Conservation (phyloP, 53 echinoderm and acorn worm genomes). For the Crossaster papposus region DNA sequence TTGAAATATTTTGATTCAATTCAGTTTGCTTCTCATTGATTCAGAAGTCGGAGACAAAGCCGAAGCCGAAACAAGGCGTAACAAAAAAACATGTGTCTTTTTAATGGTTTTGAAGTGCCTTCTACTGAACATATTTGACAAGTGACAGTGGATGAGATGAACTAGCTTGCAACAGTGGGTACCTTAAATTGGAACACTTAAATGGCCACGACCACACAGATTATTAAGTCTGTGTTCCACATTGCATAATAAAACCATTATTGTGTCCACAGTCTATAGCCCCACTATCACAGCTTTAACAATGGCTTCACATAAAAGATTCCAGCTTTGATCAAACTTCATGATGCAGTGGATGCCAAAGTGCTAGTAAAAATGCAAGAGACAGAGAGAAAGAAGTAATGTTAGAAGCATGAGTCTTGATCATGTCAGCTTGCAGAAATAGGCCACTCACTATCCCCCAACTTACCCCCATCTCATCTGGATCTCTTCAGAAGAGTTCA, state of each 20-base stretch:
- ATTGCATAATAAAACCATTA: background rate
- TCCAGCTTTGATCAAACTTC: background rate
- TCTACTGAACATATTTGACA: background rate
- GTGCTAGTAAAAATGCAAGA: background rate
- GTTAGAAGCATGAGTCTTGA: background rate
- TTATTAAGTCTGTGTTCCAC: background rate
- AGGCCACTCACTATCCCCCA: slow-evolving; percentile 8
- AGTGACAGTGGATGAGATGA: background rate
- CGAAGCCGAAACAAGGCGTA: too few species aligned
- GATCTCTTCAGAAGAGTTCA: slow-evolving; percentile 77
- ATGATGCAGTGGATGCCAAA: background rate
- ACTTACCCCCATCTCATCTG: slow-evolving; percentile 98
- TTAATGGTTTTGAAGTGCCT: background rate
- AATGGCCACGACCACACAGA: background rate
- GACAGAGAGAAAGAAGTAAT: background rate
- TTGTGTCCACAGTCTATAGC: background rate
- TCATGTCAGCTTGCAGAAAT: slow-evolving; percentile 13
- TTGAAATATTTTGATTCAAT: too few species aligned
- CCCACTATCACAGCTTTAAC: background rate
- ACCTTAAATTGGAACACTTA: background rate
- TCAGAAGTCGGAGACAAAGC: too few species aligned
- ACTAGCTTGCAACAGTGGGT: background rate
- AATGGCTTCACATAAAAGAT: background rate
- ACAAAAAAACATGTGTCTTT: too few species aligned
- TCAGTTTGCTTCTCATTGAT: too few species aligned